phyloP scores from a whole-genome alignment of 1,140 invertebrate genomes.

The Drosophila melanica region DNA sequence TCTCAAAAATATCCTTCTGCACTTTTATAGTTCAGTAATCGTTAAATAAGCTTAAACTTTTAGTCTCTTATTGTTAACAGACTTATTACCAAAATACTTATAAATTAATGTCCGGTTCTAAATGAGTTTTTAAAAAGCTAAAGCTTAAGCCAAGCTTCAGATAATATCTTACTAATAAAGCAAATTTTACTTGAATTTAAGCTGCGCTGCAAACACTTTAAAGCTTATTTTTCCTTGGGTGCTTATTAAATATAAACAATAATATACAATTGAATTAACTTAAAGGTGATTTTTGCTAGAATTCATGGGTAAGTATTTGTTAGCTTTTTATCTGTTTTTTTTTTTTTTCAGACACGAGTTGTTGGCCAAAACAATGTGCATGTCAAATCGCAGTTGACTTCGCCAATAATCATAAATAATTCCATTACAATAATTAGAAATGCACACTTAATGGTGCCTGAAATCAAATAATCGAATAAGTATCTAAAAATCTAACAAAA shows the following conservation, averaged over 20 bases:
- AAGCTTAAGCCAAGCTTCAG: conserved; percentile 8
- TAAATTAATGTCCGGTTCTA: background rate
- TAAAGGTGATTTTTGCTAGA: conserved; percentile 7
- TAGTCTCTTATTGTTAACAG: conserved; percentile 20
- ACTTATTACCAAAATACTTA: conserved; percentile 11
- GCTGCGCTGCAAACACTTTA: conserved; percentile 9
- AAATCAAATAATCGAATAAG: conserved; percentile 17
- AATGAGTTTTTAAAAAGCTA: conserved; percentile 20
- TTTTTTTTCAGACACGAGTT: conserved; percentile 36
- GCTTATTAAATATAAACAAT: background rate
- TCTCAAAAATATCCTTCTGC: no score
- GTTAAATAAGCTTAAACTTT: background rate
- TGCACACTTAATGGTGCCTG: conserved; percentile 62
- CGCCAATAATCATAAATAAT: conserved; percentile 72
- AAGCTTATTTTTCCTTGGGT: conserved; percentile 7
- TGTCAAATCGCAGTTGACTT: conserved; percentile 34
- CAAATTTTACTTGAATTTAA: conserved; percentile 14
- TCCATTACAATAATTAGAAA: conserved; percentile 77
- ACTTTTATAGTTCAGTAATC: background rate
- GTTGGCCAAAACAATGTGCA: conserved; percentile 61
- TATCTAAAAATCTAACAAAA: conserved; percentile 38
- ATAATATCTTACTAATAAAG: conserved; percentile 20
- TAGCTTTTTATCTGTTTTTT: conserved; percentile 14
- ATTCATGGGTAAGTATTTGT: conserved; percentile 36
- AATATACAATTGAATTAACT: conserved; percentile 34